Base-by-base conservation (phyloP, 1,140 invertebrate species). In the Trinorchestia longiramus region DNA sequence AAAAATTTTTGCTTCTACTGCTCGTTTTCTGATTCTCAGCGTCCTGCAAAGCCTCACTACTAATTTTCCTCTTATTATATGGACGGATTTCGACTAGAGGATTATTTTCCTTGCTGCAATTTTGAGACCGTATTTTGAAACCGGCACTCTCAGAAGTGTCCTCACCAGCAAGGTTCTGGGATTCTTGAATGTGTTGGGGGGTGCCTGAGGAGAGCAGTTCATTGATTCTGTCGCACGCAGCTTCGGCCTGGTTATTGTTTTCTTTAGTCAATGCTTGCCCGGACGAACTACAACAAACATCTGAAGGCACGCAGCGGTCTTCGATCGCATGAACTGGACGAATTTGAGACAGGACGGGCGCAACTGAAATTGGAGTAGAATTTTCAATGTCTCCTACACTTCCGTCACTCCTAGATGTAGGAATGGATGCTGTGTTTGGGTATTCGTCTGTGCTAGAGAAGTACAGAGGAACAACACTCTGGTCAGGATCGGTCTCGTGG, bases 171-270 rank as follows among this genome's bases (percentile, higher is more conserved):
- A 77, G 36, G 36, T 77, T 36, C 28, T 77, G 62, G 1, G 44
- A 11, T 42, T 94, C 92, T 47, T 94, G 92, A 47, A 45, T 19
- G 43, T 45, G 43, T 94, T 94, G 45, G 44, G 92, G 41, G 17
- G 92, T 47, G 44, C 92, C 92, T 6, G 40, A 15, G 43, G 92
- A 42, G 15, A 94, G 92, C 44, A 94, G 44, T 40, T 94, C 92
- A 94, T 94, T 94, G 92, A 94, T 94, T 94, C 92, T 94, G 92
- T 47, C 43, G 44, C 92, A 94, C 92, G 92, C 92, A 45, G 92
- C 92, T 43, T 43, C 6, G 43, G 92, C 92, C 40, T 94, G 92
- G 41, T 44, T 44, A 94, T 94, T 94, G 92, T 94, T 45, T 40
- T 45, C 44, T 47, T 94, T 43, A 47, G 92, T 94, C 92, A 44